Evolutionary conservation across 2,113 vertebrate genomes (phyloP).

Genomic region (Paratilapia polleni): DNA sequence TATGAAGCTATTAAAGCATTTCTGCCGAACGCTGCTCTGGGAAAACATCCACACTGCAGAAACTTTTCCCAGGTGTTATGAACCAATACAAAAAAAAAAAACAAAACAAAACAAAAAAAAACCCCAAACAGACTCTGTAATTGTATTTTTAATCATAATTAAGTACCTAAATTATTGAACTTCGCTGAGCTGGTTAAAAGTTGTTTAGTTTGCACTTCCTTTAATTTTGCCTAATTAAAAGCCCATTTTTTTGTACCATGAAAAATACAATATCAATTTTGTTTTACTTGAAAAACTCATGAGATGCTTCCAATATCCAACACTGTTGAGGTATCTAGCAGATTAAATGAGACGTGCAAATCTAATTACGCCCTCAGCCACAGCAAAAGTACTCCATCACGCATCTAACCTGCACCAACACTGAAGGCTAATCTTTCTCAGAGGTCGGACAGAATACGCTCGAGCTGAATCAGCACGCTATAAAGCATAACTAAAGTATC

Average conservation of each 20-base stretch:
- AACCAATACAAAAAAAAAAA: not conserved
- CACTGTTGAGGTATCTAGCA: slow-evolving; percentile 37
- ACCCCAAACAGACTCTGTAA: not conserved
- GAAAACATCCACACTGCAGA: not conserved
- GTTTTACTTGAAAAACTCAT: slow-evolving; percentile 25
- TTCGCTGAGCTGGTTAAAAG: slow-evolving; percentile 8
- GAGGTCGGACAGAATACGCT: not conserved
- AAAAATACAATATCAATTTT: slow-evolving; percentile 29
- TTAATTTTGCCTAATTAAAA: slow-evolving; percentile 24
- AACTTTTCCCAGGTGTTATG: not conserved
- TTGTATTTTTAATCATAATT: slow-evolving; percentile 35
- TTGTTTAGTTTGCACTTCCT: slow-evolving; percentile 24
- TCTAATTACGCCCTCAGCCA: slow-evolving; percentile 52
- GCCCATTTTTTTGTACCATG: not conserved
- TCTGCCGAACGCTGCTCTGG: not conserved
- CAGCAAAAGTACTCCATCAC: slow-evolving; percentile 42
- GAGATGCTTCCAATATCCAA: slow-evolving; percentile 34
- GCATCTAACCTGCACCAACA: slow-evolving; percentile 32
- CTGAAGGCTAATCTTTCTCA: slow-evolving; percentile 44
- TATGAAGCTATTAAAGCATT: not conserved
- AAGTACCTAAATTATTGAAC: not conserved
- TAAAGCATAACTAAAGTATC: slow-evolving; percentile 45
- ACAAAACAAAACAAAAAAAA: not conserved
- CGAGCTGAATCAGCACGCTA: slow-evolving; percentile 61
- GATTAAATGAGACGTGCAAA: slow-evolving; percentile 67